Percentiles rank a stretch among this genome's conserved stretches.
phyloP scores from a whole-genome alignment of 2,888 invertebrate genomes.

The Adelognathus sp. region DNA sequence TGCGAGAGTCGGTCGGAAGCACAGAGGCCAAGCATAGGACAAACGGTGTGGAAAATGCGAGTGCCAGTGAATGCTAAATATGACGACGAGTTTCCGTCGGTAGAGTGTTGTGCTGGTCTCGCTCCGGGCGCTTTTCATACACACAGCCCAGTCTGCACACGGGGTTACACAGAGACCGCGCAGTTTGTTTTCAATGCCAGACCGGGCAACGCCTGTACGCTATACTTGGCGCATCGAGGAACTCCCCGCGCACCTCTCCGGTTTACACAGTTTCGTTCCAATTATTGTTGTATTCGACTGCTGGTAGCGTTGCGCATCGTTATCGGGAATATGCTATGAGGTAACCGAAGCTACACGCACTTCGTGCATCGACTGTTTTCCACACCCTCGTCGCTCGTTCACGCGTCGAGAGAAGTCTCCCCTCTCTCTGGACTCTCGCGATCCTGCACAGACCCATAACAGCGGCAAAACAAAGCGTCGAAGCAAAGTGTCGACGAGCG shows the following conservation, averaged over 20 bases:
- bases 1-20: slow-evolving; percentile 34
- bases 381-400: slow-evolving; percentile 46
- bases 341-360: slow-evolving; percentile 45
- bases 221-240: slow-evolving; percentile 43
- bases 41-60: slow-evolving; percentile 26
- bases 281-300: slow-evolving; percentile 58
- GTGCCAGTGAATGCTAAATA: slow-evolving; percentile 48
- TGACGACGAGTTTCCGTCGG: slow-evolving; percentile 34
- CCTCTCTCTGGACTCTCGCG: slow-evolving; percentile 2
- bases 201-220: slow-evolving; percentile 9
- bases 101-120: not conserved
- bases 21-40: slow-evolving; percentile 16
- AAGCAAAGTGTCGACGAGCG: slow-evolving; percentile 34
- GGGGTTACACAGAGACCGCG: slow-evolving; percentile 36
- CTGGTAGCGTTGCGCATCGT: slow-evolving; percentile 55
- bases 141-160: slow-evolving; percentile 21
- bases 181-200: slow-evolving; percentile 57
- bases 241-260: too few relatives aligned
- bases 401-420: slow-evolving; percentile 31
- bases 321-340: slow-evolving; percentile 57
- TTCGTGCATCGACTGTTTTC: slow-evolving; percentile 51
- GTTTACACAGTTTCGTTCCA: slow-evolving; percentile 57
- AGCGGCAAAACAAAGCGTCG: slow-evolving; percentile 51
- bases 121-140: slow-evolving; percentile 41
- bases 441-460: slow-evolving; percentile 41